Percentiles rank a stretch among this genome's conserved stretches.
phyloP scores from a whole-genome alignment of 2,888 invertebrate genomes.

The Brachypterus glaber region DNA sequence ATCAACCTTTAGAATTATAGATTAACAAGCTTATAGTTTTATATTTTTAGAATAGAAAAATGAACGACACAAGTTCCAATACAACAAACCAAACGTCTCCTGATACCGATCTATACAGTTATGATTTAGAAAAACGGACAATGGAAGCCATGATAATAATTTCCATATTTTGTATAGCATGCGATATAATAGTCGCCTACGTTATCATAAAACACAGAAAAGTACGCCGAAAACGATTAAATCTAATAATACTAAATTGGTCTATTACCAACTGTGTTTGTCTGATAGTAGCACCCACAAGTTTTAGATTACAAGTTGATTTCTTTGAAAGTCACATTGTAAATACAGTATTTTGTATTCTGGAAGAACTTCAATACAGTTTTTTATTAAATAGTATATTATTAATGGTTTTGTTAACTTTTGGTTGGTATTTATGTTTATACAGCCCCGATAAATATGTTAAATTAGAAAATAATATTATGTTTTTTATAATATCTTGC shows the following conservation, averaged over 20 bases:
- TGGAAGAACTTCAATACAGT: slow-evolving; percentile 12
- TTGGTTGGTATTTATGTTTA: slow-evolving; percentile 16
- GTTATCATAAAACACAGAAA: slow-evolving; percentile 16
- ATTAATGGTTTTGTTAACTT: slow-evolving; percentile 11
- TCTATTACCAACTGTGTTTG: slow-evolving; percentile 13
- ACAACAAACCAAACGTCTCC: too few species aligned
- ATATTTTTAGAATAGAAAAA: too few species aligned
- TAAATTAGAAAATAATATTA: slow-evolving; percentile 12
- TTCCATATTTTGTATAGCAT: slow-evolving; percentile 13
- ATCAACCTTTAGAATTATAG: too few species aligned
- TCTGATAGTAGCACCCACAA: slow-evolving; percentile 11
- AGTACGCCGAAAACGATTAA: slow-evolving; percentile 15
- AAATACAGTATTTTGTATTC: slow-evolving; percentile 7
- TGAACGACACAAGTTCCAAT: too few species aligned
- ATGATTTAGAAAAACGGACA: too few species aligned
- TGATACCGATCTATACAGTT: too few species aligned
- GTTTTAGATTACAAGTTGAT: slow-evolving; percentile 6
- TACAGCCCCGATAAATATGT: slow-evolving; percentile 9
- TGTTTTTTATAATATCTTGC: slow-evolving; percentile 5
- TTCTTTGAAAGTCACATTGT: not conserved
- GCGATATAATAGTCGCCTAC: slow-evolving; percentile 14
- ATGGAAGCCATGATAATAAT: too few species aligned
- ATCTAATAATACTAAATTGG: slow-evolving; percentile 17
- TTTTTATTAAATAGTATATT: slow-evolving; percentile 10
- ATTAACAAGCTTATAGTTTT: too few species aligned